Evolutionary conservation across 2,888 invertebrate species (phyloP).

Genomic region (Andricus curvator): DNA sequence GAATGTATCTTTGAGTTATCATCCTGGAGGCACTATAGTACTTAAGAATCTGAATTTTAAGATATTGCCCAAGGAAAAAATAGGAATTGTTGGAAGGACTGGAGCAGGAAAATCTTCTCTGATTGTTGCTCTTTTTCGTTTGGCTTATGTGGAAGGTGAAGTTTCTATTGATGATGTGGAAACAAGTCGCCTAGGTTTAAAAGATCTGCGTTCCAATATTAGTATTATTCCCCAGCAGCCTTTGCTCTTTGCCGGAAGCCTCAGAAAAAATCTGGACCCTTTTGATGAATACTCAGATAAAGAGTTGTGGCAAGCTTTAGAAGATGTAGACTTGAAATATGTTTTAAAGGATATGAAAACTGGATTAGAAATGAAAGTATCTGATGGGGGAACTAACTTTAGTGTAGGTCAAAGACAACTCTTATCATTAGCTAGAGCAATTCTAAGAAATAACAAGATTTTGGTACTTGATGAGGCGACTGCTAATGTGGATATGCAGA

Average conservation of each 20-base stretch:
- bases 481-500: conserved; percentile 93
- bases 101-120: conserved; percentile 86
- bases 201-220: conserved; percentile 82
- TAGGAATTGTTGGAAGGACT: conserved; percentile 85
- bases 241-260: conserved; percentile 80
- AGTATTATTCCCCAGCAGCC: conserved; percentile 84
- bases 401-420: conserved; percentile 95
- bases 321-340: conserved; percentile 86
- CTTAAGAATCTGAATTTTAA: conserved; percentile 80
- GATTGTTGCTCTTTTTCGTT: conserved; percentile 84
- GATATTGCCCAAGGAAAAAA: conserved; percentile 81
- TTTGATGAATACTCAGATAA: conserved; percentile 80
- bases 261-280: conserved; percentile 85
- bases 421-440: conserved; percentile 92
- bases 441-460: conserved; percentile 90
- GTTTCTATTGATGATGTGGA: conserved; percentile 85
- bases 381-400: conserved; percentile 89
- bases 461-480: conserved; percentile 95
- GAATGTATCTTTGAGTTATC: conserved; percentile 81
- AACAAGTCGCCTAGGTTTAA: conserved; percentile 81
- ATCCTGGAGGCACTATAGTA: conserved; percentile 73
- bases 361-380: conserved; percentile 84
- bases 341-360: conserved; percentile 80
- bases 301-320: conserved; percentile 79
- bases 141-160: conserved; percentile 84